These are phyloP conservation scores for Magallana nippona DNA, from an alignment of 2,888 invertebrate genomes.

Conservation along the genomic window DNA sequence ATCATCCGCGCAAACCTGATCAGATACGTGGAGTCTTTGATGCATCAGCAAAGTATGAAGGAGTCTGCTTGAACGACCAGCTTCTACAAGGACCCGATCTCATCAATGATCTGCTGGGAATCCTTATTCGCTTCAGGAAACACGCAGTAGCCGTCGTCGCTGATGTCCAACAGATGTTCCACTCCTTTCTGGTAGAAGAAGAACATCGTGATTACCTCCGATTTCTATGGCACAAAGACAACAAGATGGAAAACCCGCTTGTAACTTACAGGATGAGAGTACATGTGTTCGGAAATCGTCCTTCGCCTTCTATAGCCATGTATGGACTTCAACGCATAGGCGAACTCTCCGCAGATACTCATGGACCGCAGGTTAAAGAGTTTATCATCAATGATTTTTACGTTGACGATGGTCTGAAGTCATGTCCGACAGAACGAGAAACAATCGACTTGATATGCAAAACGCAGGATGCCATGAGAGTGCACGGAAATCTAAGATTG, in stretches of 20 bases:
- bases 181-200: conserved; percentile 50
- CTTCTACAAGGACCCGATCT: conserved; percentile 52
- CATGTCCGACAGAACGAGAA: conserved; percentile 34
- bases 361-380: conserved; percentile 35
- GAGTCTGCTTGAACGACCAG: conserved; percentile 51
- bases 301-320: conserved; percentile 52
- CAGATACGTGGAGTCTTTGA: conserved; percentile 53
- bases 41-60: conserved; percentile 48
- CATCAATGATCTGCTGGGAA: conserved; percentile 51
- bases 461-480: conserved; percentile 45
- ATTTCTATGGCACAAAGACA: conserved; percentile 54
- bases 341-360: neutral
- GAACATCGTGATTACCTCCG: conserved; percentile 49
- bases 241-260: conserved; percentile 40
- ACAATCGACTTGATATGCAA: conserved; percentile 44
- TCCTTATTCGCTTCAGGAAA: conserved; percentile 51
- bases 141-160: conserved; percentile 47
- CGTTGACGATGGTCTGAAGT: conserved; percentile 52
- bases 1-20: conserved; percentile 41
- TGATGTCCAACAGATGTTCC: conserved; percentile 56
- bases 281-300: conserved; percentile 46
- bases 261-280: conserved; percentile 51
- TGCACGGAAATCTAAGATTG: conserved; percentile 42
- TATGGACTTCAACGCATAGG: conserved; percentile 45
- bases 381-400: conserved; percentile 52